Evolutionary conservation across 2,888 invertebrate genomes (phyloP), one percentile per base, ranked within the genome.

Genomic region (Pyrgus malvae): DNA sequence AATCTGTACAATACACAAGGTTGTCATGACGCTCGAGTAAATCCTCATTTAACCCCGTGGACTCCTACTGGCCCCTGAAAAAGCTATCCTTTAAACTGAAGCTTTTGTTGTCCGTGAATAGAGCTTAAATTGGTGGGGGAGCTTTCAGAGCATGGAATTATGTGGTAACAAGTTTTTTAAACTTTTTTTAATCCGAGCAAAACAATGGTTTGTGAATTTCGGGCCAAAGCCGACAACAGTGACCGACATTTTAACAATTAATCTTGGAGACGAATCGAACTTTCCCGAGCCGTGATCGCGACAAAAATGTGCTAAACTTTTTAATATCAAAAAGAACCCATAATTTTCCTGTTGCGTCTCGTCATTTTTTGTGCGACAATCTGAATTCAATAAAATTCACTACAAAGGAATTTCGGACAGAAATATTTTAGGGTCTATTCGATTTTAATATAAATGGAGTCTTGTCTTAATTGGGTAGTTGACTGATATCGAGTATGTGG

Each of bases 201-300:
- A 86, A 87, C 87, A 87, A 87, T 86, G 80, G 80, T 70, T 68
- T 64, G 74, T 67, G 79, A 78, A 76, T 79, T 83, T 83, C 78
- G 79, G 75, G 67, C 76, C 71, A 67, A 76, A 80, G 80, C 78
- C 82, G 77, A 83, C 81, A 83, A 74, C 77, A 71, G 83, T 71
- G 81, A 63, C 67, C 66, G 63, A 76, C 80, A 82, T 80, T 75
- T 68, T 71, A 72, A 82, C 84, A 82, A 87, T 87, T 85, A 86
- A 87, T 87, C 86, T 87, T 78, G 65, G 74, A 69, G 73, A 73
- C 72, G 74, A 79, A 85, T 87, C 84, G 83, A 85, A 81, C 77
- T 76, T 59, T 59, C 55, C 48, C 40, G 38, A 44, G 11, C 29
- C 45, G 23, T 3, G n/a, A 31, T 45, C 53, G 31, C 44, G 38